Percentiles rank a stretch among this genome's conserved stretches.
These are phyloP conservation scores for Enhydra lutris DNA, from an alignment of 2,113 vertebrate genomes.

Conservation along the genomic window DNA sequence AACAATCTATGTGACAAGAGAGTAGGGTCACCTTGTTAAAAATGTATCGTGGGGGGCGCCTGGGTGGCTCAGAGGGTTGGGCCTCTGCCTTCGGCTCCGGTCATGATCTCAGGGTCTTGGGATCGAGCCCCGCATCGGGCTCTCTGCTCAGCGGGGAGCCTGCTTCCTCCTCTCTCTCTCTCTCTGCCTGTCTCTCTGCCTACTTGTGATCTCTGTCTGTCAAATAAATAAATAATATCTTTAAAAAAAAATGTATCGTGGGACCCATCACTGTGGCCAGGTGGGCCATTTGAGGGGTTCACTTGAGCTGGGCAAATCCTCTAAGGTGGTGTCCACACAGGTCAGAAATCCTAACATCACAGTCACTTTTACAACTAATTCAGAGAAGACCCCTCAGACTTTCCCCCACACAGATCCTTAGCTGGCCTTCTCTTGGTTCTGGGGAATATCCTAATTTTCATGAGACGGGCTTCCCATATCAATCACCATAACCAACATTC, in stretches of 20 bases:
- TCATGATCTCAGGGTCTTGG: too few species aligned
- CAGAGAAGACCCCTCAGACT: neutral
- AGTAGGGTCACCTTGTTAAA: neutral
- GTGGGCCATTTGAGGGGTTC: neutral
- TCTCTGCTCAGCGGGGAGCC: too few species aligned
- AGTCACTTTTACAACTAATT: neutral
- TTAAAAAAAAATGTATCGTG: neutral
- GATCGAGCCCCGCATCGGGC: too few species aligned
- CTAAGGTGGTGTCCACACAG: neutral
- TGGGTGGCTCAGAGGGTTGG: too few species aligned
- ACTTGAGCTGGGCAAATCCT: neutral
- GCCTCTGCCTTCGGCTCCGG: too few species aligned
- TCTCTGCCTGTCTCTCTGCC: too few species aligned
- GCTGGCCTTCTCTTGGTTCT: neutral
- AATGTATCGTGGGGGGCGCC: neutral
- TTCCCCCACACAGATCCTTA: neutral
- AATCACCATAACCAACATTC: neutral
- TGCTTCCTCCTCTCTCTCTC: too few species aligned
- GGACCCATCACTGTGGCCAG: neutral
- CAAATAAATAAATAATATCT: too few species aligned
- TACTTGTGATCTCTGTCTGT: too few species aligned
- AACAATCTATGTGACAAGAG: neutral
- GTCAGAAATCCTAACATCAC: neutral
- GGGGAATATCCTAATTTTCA: neutral
- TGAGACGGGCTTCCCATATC: neutral